phyloP scores from a whole-genome alignment of 2,797 vertebrate genomes.

The Taenioides sp. region DNA sequence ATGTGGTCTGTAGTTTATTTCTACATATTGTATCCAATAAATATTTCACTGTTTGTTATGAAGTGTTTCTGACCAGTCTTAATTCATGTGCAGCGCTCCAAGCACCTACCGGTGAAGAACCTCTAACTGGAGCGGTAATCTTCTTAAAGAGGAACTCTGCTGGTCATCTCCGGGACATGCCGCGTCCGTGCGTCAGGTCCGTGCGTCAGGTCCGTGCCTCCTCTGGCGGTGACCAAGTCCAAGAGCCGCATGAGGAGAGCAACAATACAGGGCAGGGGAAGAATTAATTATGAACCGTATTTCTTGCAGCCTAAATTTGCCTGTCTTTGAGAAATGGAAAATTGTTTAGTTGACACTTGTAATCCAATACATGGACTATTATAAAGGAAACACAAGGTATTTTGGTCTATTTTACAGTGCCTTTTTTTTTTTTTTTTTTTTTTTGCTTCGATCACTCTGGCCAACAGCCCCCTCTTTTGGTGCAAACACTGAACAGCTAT shows the following conservation, averaged over 20 bases:
- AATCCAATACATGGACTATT: background rate
- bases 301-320: too few species aligned
- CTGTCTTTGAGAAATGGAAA: background rate
- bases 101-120: slow-evolving; percentile 19
- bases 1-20: background rate
- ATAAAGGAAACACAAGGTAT: background rate
- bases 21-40: background rate
- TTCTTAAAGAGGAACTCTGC: slow-evolving; percentile 69
- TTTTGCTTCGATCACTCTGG: background rate
- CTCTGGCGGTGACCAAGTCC: background rate
- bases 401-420: background rate
- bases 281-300: background rate
- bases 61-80: background rate
- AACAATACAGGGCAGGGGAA: background rate
- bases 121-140: slow-evolving; percentile 65
- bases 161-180: slow-evolving; percentile 47
- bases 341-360: background rate
- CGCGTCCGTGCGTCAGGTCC: too few species aligned
- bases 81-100: background rate
- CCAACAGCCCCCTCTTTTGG: slow-evolving; percentile 40
- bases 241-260: background rate
- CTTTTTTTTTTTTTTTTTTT: too few species aligned
- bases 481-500: background rate
- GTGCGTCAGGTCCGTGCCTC: background rate
- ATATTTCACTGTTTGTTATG: background rate